Evolutionary conservation across 2,888 invertebrate species (phyloP).

Genomic region (Adelognathus sp.): DNA sequence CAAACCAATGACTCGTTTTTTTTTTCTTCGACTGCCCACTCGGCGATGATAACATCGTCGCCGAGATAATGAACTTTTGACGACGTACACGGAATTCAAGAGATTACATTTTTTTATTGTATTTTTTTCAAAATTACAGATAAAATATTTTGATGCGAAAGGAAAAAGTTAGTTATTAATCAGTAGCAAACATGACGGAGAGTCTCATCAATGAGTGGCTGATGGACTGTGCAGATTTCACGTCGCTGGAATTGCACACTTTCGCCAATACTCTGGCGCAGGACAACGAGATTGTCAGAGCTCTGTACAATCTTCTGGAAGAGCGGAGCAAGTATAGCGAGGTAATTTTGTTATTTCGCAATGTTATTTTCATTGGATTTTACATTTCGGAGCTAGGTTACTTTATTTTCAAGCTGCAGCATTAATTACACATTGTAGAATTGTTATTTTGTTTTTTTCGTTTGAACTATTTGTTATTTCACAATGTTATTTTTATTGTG

Average conservation of each 20-base stretch:
- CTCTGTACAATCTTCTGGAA: conserved; percentile 89
- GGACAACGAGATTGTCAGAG: conserved; percentile 92
- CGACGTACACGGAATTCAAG: too few species aligned
- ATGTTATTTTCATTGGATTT: conserved; percentile 43
- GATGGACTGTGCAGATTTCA: conserved; percentile 88
- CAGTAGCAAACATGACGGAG: conserved; percentile 81
- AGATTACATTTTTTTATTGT: too few species aligned
- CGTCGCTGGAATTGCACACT: conserved; percentile 89
- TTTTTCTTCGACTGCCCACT: neutral
- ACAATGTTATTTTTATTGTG: conserved; percentile 26
- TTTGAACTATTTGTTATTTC: conserved; percentile 62
- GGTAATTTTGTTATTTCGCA: conserved; percentile 73
- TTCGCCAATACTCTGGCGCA: conserved; percentile 91
- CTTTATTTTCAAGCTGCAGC: too few species aligned
- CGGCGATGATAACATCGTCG: conserved; percentile 11
- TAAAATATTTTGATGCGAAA: conserved; percentile 31
- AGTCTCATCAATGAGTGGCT: conserved; percentile 89
- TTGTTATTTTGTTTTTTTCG: too few species aligned
- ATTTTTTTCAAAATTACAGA: neutral
- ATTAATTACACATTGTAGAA: too few species aligned
- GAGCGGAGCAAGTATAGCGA: conserved; percentile 85
- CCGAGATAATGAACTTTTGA: neutral
- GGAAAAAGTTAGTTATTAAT: too few species aligned
- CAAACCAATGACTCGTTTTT: neutral
- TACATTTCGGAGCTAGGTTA: neutral